These are phyloP conservation scores for Monoplex corrugatus DNA, from an alignment of 2,888 invertebrate genomes.

Conservation along the genomic window DNA sequence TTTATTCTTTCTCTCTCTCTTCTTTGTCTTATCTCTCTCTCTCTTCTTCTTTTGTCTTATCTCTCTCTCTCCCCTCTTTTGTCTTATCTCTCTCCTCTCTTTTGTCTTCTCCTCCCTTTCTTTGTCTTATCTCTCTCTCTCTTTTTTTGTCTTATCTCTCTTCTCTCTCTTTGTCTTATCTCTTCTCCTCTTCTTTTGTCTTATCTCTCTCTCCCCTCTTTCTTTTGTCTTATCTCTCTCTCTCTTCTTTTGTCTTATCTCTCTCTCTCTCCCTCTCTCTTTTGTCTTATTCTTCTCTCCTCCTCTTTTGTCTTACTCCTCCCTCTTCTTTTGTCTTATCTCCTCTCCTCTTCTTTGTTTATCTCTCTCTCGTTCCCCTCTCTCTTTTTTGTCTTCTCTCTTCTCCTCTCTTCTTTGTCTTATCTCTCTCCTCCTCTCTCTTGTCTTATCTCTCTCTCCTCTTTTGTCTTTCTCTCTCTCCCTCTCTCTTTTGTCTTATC, in stretches of 20 bases:
- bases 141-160: not conserved
- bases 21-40: no score
- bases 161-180: constrained; percentile 30
- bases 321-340: no score
- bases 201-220: constrained; percentile 32
- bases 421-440: not conserved
- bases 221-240: not conserved
- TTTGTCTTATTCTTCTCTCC: no score
- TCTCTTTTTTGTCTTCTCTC: no score
- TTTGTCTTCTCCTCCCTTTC: constrained; percentile 1
- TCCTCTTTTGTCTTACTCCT: no score
- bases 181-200: not conserved
- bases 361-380: no score
- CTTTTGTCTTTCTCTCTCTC: not conserved
- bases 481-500: not conserved
- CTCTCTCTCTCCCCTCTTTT: not conserved
- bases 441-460: not conserved
- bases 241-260: not conserved
- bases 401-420: not conserved
- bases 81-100: constrained; percentile 26
- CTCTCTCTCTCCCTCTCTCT: not conserved
- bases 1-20: no score
- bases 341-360: no score
- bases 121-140: constrained; percentile 21
- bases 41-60: no score